Base-by-base conservation (phyloP, 1,140 invertebrate species). In the Leptonema lineaticorne region DNA sequence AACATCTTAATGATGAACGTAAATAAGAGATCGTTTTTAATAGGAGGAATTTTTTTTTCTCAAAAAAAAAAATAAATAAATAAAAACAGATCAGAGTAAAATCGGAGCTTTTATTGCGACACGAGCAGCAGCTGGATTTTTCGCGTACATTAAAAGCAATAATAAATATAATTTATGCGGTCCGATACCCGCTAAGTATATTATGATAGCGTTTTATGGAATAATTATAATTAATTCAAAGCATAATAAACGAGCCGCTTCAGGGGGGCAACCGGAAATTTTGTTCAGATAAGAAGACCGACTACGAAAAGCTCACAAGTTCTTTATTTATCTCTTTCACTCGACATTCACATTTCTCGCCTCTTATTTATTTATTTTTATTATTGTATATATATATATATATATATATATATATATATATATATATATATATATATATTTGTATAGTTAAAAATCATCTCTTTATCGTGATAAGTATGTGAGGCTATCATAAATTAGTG, bases 221-320 rank as follows among this genome's bases (percentile, higher is more conserved):
- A 53, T 24, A 53, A 53, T 53, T 24, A 53, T 53, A 48, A 48
- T 48, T 48, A 48, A 48, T 48, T 48, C 46, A 48, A 22, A 18
- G 50, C 50, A 22, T 26, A 26, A 53, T 53, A 53, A 53, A 53
- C 50, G 50, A 26, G 46, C 14, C 14, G 20, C 16, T 48, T 48
- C 16, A 41, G n/a, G n/a, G n/a, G n/a, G n/a, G 37, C 50, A 41
- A 24, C 50, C 50, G 50, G 50, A 53, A 53, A 53, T 24, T 26
- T n/a, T n/a, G n/a, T 24, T 53, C n/a, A 20, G 50, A 53, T 53
- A 53, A 53, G 50, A n/a, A 20, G 37, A 41, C 37, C 37, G 5
- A 33, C 30, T 33, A 33, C 30, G 30, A 16, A 41, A 41, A 41
- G 37, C 16, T 2, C n/a, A 11, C 37, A 2, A 41, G 37, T 16